Evolutionary conservation across 2,797 vertebrate species (phyloP).

Genomic region (Cyclura pinguis): DNA sequence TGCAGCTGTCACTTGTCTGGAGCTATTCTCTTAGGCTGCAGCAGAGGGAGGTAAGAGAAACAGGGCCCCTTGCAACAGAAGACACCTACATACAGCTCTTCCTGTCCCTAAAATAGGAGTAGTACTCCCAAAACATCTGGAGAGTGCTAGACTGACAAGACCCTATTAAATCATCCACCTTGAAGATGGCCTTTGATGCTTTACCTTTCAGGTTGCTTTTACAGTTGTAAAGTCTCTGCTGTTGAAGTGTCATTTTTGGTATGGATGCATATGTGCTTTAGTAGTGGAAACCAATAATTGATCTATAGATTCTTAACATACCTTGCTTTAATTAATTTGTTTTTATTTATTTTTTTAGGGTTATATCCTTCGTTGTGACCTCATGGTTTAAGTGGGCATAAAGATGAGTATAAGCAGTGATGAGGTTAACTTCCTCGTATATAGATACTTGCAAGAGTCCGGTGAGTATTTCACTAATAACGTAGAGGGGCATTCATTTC

Average conservation of each 20-base stretch:
- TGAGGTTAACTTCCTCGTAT: constrained; percentile 99
- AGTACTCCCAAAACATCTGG: background rate
- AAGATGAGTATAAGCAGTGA: constrained; percentile 99
- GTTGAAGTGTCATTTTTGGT: background rate
- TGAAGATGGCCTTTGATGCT: background rate
- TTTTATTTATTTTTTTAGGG: constrained; percentile 84
- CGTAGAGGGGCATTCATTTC: constrained; percentile 45
- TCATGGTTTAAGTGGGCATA: constrained; percentile 99
- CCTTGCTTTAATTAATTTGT: constrained; percentile 58
- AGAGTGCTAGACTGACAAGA: no score
- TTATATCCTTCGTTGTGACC: constrained; percentile 95
- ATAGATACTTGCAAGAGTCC: constrained; percentile 99
- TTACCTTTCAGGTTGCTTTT: background rate
- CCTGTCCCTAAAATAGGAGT: background rate
- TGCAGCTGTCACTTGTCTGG: no score
- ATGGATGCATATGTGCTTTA: background rate
- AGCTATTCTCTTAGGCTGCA: no score
- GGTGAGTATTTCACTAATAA: constrained; percentile 84
- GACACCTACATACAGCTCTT: no score
- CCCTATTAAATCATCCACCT: background rate
- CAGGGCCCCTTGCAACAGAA: no score
- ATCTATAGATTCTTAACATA: constrained; percentile 61
- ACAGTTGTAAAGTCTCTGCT: background rate
- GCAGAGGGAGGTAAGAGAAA: no score
- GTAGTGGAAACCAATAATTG: constrained; percentile 29